These are phyloP conservation scores for Pitangus sulphuratus DNA, from an alignment of 2,797 vertebrate genomes.

Conservation along the genomic window DNA sequence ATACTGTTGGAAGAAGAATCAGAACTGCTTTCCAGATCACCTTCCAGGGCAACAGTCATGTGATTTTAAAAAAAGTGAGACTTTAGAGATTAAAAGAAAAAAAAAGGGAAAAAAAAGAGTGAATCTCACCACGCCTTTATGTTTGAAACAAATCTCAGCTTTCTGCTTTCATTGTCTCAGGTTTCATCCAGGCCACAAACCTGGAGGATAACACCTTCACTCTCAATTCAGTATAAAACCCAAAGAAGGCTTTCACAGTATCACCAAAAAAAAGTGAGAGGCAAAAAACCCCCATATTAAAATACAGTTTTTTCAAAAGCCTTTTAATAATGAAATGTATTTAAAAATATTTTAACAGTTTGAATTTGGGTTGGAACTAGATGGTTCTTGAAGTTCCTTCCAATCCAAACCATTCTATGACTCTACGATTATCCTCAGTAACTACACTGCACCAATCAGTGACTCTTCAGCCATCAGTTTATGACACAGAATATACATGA, in stretches of 20 bases:
- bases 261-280: background rate
- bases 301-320: background rate
- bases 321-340: background rate
- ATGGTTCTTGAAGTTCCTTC: background rate
- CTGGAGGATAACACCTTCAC: background rate
- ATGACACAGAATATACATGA: background rate
- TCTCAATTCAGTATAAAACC: background rate
- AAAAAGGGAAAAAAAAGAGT: background rate
- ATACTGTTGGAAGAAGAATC: background rate
- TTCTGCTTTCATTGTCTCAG: background rate
- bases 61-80: background rate
- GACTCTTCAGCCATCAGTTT: background rate
- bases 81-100: background rate
- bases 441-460: background rate
- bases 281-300: background rate
- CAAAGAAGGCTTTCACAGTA: background rate
- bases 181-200: background rate
- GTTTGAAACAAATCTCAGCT: background rate
- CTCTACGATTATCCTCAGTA: background rate
- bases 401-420: background rate
- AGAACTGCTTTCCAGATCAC: background rate
- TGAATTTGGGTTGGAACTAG: background rate
- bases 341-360: background rate
- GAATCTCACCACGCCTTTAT: background rate
- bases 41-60: background rate